Percentiles rank a stretch among this genome's conserved stretches.
These are phyloP conservation scores for Monomorium pharaonis DNA, from an alignment of 1,140 invertebrate genomes.

Conservation along the genomic window DNA sequence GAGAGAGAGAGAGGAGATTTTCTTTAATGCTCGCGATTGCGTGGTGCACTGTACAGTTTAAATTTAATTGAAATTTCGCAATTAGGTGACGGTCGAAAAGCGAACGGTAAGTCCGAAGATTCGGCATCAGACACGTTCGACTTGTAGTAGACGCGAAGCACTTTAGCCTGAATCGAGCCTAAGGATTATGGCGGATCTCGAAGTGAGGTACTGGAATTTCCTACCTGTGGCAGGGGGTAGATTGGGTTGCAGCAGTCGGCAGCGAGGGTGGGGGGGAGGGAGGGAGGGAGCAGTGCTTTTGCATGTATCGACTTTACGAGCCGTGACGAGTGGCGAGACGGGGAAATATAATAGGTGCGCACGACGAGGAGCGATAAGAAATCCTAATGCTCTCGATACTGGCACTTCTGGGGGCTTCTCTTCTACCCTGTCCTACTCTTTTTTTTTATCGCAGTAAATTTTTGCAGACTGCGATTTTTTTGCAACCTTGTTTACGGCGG, in stretches of 20 bases:
- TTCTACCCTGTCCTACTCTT: conserved; percentile 14
- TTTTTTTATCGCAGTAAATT: neutral
- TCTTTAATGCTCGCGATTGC: too few relatives aligned
- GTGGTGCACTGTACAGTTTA: neutral
- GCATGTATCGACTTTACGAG: conserved; percentile 69
- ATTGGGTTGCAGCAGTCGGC: conserved; percentile 39
- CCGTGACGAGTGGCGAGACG: conserved; percentile 57
- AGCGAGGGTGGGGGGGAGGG: neutral
- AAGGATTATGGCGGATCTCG: conserved; percentile 60
- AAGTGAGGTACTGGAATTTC: conserved; percentile 48
- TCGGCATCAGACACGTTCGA: neutral
- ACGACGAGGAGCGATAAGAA: conserved; percentile 57
- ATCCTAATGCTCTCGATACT: conserved; percentile 62
- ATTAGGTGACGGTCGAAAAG: neutral
- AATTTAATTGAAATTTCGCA: neutral
- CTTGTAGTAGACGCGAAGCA: neutral
- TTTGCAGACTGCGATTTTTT: conserved; percentile 19
- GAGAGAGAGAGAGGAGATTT: neutral
- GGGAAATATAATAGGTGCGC: conserved; percentile 64
- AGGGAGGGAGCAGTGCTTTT: conserved; percentile 38
- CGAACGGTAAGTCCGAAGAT: neutral
- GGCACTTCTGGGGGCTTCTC: conserved; percentile 18
- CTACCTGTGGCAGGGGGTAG: conserved; percentile 52
- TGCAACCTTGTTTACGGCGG: neutral
- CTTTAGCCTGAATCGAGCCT: conserved; percentile 36